Conservation (phyloP, 2,113 vertebrate genomes). For the Catharus fuscescens region DNA sequence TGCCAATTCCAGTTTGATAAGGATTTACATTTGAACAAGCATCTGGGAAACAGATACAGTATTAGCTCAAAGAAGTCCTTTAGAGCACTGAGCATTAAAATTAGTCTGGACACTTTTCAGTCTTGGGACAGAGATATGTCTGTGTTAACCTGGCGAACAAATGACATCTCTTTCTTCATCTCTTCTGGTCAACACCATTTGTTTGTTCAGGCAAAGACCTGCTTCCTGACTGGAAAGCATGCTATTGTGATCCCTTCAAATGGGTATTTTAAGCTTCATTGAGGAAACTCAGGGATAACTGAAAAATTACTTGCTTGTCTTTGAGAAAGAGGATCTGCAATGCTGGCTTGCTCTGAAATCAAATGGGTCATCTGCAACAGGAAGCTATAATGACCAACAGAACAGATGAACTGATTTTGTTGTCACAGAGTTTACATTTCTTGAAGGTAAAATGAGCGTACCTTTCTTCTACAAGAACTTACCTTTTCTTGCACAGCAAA, state of each 20-base stretch:
- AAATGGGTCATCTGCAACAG: background rate
- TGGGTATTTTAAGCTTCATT: background rate
- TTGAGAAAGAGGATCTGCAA: background rate
- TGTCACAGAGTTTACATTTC: background rate
- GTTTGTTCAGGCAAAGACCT: background rate
- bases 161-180: background rate
- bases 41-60: background rate
- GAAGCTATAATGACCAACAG: background rate
- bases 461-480: background rate
- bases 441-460: background rate
- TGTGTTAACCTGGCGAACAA: background rate
- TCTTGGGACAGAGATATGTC: background rate
- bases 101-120: background rate
- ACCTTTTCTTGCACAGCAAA: background rate
- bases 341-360: background rate
- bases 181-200: background rate
- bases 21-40: background rate
- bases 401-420: background rate
- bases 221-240: background rate
- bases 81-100: background rate
- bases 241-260: background rate
- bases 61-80: background rate
- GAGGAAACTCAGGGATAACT: background rate
- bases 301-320: background rate
- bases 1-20: background rate